phyloP scores from a whole-genome alignment of 2,888 invertebrate species.

The Steromphala cineraria region DNA sequence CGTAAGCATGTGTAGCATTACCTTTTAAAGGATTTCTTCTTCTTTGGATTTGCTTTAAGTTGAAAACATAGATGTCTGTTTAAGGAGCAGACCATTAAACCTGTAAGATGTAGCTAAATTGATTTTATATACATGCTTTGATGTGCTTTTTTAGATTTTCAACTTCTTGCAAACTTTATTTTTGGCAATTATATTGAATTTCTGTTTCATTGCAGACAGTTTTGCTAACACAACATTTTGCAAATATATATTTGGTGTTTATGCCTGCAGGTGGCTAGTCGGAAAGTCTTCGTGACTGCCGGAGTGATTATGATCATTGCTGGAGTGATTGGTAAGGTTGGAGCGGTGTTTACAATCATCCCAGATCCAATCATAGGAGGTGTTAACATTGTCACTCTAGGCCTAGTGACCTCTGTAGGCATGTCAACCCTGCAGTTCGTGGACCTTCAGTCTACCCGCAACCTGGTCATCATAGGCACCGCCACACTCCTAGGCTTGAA shows the following conservation, averaged over 20 bases:
- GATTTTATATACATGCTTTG: too few relatives aligned
- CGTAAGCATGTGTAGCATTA: too few relatives aligned
- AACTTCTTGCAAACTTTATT: too few relatives aligned
- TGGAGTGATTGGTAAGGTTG: conserved; percentile 76
- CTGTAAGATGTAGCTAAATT: too few relatives aligned
- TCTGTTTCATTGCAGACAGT: too few relatives aligned
- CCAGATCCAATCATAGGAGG: conserved; percentile 77
- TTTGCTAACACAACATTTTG: too few relatives aligned
- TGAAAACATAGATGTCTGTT: too few relatives aligned
- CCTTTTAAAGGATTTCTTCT: too few relatives aligned
- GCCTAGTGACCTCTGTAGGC: conserved; percentile 72
- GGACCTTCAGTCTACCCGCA: conserved; percentile 87
- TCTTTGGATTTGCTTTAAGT: too few relatives aligned
- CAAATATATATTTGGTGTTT: neutral
- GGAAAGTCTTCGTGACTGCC: conserved; percentile 74
- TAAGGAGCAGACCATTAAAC: too few relatives aligned
- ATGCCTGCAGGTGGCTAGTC: conserved; percentile 73
- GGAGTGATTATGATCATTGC: conserved; percentile 75
- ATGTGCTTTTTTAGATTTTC: too few relatives aligned
- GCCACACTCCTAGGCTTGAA: conserved; percentile 89
- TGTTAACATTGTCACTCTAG: conserved; percentile 65
- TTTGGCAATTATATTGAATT: too few relatives aligned
- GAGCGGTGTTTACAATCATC: conserved; percentile 76
- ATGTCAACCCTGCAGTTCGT: conserved; percentile 77
- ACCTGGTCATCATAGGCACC: conserved; percentile 91